Evolutionary conservation across 1,140 invertebrate genomes (phyloP).

Genomic region (Lucilia sericata): DNA sequence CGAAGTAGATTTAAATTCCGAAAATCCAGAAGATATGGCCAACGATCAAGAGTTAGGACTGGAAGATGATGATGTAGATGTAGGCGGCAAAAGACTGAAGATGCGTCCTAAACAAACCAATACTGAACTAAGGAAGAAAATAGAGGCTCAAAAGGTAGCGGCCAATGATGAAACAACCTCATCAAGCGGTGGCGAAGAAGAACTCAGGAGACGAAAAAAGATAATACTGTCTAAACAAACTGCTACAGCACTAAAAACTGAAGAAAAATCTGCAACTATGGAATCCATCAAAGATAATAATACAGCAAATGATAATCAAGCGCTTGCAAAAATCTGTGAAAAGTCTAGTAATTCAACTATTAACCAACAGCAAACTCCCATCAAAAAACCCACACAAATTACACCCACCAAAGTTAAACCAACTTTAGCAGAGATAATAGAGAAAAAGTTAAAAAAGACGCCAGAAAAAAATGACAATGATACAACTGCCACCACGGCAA

Average conservation of each 20-base stretch:
- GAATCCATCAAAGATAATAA: not conserved
- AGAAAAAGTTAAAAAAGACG: slow-evolving; percentile 62
- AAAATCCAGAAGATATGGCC: slow-evolving; percentile 46
- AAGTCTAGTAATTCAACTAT: not conserved
- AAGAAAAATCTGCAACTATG: not conserved
- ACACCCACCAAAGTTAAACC: slow-evolving; percentile 53
- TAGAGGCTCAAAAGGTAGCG: slow-evolving; percentile 71
- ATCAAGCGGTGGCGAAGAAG: slow-evolving; percentile 70
- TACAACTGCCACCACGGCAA: not conserved
- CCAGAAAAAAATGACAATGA: slow-evolving; percentile 31
- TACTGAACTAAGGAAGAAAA: slow-evolving; percentile 70
- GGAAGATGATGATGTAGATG: slow-evolving; percentile 65
- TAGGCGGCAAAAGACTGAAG: slow-evolving; percentile 71
- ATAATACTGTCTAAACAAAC: slow-evolving; percentile 54
- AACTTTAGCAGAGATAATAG: slow-evolving; percentile 62
- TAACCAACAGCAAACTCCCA: not conserved
- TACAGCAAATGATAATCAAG: not conserved
- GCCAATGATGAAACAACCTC: slow-evolving; percentile 70
- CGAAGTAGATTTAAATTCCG: slow-evolving; percentile 56
- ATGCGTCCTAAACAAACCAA: slow-evolving; percentile 70
- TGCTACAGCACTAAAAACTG: not conserved
- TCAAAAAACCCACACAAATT: not conserved
- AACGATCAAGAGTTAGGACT: slow-evolving; percentile 62
- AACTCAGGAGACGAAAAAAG: slow-evolving; percentile 56
- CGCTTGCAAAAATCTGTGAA: not conserved